Base-by-base conservation (phyloP, 1,140 invertebrate species). In the Penaeus chinensis region DNA sequence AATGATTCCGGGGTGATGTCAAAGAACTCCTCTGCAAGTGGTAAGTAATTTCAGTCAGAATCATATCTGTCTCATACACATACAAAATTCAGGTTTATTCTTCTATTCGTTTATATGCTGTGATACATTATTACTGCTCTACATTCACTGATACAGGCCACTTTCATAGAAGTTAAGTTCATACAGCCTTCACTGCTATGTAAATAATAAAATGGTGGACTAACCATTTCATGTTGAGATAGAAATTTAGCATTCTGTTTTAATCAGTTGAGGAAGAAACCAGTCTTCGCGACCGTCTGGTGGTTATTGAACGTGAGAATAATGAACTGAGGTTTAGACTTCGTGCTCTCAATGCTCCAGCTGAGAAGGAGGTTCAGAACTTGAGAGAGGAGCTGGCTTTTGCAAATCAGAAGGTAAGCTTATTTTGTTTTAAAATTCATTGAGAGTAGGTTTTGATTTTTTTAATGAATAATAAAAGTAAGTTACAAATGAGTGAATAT, bases 321-420 rank as follows among this genome's bases (percentile, higher is more conserved):
- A 82, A 82, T 82, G 85, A 87, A 66, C 60, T 87, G 27, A 27
- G 62, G 60, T 83, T 87, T 32, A 74, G 80, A 42, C 61, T 87
- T 2, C 63, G 78, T 22, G 85, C 85, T 24, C 69, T 81, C 7
- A 82, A 87, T 66, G 85, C 85, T 66, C 85, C 85, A 7, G 66
- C 85, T 60, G 71, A 82, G 54, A 87, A 87, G 47, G 62, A 54
- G 24, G 80, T 78, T n/a, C 60, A 83, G 19, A 42, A 19, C 2
- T 61, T 87, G 37, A 76, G 20, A 42, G 71, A 87, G 18, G 85
- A 82, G 37, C 85, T 87, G 5, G 66, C 42, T 16, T 42, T 42
- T 20, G 85, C 85, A 8, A 82, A 83, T 60, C 37, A 32, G 24
- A 87, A 87, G 80, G 85, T 87, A 63, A 63, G 61, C 42, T 10